These are phyloP conservation scores for Tetramorium simillimum DNA, from an alignment of 1,140 invertebrate genomes.

Conservation along the genomic window DNA sequence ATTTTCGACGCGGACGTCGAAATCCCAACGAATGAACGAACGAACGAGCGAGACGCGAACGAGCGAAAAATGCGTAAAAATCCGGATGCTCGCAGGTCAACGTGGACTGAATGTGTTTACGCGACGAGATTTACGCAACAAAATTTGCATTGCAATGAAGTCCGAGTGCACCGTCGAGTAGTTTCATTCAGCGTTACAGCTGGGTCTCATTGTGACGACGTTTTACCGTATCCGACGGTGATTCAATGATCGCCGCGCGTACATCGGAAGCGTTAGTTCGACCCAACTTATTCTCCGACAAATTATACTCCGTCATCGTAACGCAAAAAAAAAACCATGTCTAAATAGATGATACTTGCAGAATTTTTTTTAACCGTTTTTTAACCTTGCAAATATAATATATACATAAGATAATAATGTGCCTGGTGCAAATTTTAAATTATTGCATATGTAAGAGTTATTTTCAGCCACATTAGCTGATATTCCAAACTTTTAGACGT, in stretches of 20 bases:
- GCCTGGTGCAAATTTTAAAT: neutral
- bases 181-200: neutral
- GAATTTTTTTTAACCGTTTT: neutral
- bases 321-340: neutral
- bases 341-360: neutral
- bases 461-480: neutral
- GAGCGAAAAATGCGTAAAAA: slow-evolving; percentile 9
- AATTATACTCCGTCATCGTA: neutral
- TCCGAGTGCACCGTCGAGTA: neutral
- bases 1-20: neutral
- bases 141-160: slow-evolving; percentile 19
- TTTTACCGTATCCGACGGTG: slow-evolving; percentile 7
- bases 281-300: neutral
- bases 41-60: neutral
- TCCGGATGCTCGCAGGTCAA: neutral
- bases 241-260: neutral
- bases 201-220: neutral
- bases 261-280: neutral
- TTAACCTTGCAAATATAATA: neutral
- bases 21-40: neutral
- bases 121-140: slow-evolving; percentile 3
- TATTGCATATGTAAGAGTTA: neutral
- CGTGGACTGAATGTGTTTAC: neutral
- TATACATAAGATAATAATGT: neutral
- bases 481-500: neutral